Evolutionary conservation across 2,888 invertebrate species (phyloP).

Genomic region (Hipparchia sbordonii): DNA sequence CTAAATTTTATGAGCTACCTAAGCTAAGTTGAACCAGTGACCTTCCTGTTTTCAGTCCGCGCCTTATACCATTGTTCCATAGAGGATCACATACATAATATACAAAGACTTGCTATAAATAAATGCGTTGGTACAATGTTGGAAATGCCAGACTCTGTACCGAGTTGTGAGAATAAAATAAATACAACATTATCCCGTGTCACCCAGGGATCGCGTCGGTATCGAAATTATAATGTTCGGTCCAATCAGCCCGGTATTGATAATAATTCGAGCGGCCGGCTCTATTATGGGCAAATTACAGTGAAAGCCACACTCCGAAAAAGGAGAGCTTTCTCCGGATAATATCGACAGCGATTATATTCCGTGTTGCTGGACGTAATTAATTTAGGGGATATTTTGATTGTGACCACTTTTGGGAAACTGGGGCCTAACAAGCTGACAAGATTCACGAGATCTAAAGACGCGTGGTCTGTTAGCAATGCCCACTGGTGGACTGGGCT

Average conservation of each 20-base stretch:
- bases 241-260: conserved; percentile 56
- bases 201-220: conserved; percentile 24
- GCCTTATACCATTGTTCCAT: too few species aligned
- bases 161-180: neutral
- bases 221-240: conserved; percentile 48
- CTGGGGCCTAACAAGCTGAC: neutral
- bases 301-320: conserved; percentile 61
- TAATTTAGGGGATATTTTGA: neutral
- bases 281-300: conserved; percentile 64
- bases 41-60: too few species aligned
- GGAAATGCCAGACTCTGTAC: neutral
- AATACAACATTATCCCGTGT: neutral
- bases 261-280: conserved; percentile 59
- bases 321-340: conserved; percentile 54
- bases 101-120: too few species aligned
- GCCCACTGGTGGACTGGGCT: too few species aligned
- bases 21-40: too few species aligned
- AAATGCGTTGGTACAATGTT: too few species aligned
- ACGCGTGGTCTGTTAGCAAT: too few species aligned
- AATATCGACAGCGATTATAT: conserved; percentile 33
- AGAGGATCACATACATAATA: too few species aligned
- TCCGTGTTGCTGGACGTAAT: conserved; percentile 21
- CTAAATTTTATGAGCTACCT: too few species aligned
- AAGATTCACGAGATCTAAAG: too few species aligned
- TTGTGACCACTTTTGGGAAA: neutral